Conservation (phyloP, 2,888 invertebrate genomes). For the Buathra laborator region DNA sequence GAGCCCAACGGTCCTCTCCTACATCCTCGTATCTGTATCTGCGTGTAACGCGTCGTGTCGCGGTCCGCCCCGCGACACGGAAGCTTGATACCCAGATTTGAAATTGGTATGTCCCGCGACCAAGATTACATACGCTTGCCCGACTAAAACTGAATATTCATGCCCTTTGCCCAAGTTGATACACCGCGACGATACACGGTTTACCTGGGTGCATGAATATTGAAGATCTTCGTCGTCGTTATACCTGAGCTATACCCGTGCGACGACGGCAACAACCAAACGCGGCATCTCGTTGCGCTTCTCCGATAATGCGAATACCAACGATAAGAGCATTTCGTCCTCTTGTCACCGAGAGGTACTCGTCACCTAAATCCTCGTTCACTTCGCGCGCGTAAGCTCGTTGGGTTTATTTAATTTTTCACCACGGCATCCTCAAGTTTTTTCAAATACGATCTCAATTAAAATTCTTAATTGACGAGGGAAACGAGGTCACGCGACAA, state of each 20-base stretch:
- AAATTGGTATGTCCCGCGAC: conserved; percentile 67
- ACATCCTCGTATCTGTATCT: conserved; percentile 60
- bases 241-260: conserved; percentile 14
- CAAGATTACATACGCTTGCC: conserved; percentile 67
- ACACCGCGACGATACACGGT: conserved; percentile 55
- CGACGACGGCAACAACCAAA: conserved; percentile 6
- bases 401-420: neutral
- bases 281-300: conserved; percentile 13
- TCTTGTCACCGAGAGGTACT: conserved; percentile 18
- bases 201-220: conserved; percentile 62
- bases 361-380: neutral
- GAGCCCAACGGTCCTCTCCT: neutral
- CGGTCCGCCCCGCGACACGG: conserved; percentile 65
- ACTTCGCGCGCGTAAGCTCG: neutral
- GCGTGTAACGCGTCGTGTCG: conserved; percentile 66
- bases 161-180: conserved; percentile 69
- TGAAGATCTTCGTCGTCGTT: conserved; percentile 64
- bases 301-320: conserved; percentile 12
- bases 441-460: neutral
- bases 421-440: neutral
- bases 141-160: conserved; percentile 74
- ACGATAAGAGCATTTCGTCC: conserved; percentile 45
- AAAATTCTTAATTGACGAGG: neutral
- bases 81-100: conserved; percentile 67
- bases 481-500: neutral